These are phyloP conservation scores for Agonopterix heracliana DNA, from an alignment of 2,888 invertebrate species.

Conservation along the genomic window DNA sequence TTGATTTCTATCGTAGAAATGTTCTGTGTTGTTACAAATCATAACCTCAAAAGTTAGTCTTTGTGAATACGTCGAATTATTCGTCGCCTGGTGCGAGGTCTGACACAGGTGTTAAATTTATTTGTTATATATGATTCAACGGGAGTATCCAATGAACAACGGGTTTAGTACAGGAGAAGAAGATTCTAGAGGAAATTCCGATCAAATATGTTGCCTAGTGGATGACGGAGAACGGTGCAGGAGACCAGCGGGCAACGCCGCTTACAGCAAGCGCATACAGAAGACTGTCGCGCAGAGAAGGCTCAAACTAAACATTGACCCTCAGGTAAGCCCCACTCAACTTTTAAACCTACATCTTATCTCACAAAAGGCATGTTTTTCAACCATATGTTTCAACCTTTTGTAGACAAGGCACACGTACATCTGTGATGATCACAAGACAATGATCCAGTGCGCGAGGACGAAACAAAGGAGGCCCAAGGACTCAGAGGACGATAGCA, in stretches of 20 bases:
- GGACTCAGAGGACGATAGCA: slow-evolving; percentile 96
- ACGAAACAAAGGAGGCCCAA: slow-evolving; percentile 90
- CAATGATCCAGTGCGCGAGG: slow-evolving; percentile 96
- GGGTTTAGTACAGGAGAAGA: slow-evolving; percentile 94
- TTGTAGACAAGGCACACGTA: slow-evolving; percentile 93
- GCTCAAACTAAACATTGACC: slow-evolving; percentile 91
- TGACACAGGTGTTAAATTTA: slow-evolving; percentile 45
- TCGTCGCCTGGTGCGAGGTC: slow-evolving; percentile 49
- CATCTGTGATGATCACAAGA: slow-evolving; percentile 97
- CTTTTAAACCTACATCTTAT: background rate
- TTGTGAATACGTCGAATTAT: slow-evolving; percentile 64
- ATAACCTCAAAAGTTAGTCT: slow-evolving; percentile 63
- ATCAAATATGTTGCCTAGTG: slow-evolving; percentile 94
- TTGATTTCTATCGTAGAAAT: slow-evolving; percentile 39
- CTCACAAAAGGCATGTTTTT: background rate
- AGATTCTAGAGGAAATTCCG: slow-evolving; percentile 90
- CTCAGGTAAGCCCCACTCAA: slow-evolving; percentile 42
- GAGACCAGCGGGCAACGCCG: slow-evolving; percentile 94
- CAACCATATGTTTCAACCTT: slow-evolving; percentile 3
- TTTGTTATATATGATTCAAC: slow-evolving; percentile 75
- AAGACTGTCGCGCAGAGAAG: slow-evolving; percentile 95
- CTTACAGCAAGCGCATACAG: slow-evolving; percentile 97
- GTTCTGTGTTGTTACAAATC: slow-evolving; percentile 51
- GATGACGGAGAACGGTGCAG: slow-evolving; percentile 92
- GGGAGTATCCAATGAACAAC: slow-evolving; percentile 83